These are phyloP conservation scores for Phyllotis vaccarum DNA, from an alignment of 2,797 vertebrate genomes.

Conservation along the genomic window DNA sequence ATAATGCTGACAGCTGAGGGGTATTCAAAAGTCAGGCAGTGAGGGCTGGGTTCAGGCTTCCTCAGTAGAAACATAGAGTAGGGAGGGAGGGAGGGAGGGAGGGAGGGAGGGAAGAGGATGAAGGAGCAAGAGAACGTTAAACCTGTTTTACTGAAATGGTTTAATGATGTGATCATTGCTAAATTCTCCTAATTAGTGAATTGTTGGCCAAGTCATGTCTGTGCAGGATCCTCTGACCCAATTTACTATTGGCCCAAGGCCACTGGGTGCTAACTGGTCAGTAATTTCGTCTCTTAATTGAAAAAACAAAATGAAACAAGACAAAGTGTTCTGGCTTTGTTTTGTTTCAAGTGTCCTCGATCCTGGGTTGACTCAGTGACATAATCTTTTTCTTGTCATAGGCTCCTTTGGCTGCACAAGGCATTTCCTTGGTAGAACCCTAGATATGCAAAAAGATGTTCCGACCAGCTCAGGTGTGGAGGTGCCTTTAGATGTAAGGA, in stretches of 20 bases:
- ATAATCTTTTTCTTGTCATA: not conserved
- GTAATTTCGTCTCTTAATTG: constrained; percentile 49
- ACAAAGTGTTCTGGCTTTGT: not conserved
- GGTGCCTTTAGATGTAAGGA: not conserved
- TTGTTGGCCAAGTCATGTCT: constrained; percentile 73
- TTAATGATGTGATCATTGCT: constrained; percentile 68
- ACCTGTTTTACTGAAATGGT: constrained; percentile 76
- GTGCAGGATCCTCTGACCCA: constrained; percentile 75
- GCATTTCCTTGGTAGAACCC: not conserved
- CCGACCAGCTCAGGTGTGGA: not conserved
- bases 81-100: not conserved
- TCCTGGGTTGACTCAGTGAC: not conserved
- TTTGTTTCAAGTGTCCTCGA: constrained; percentile 14
- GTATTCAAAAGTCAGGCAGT: not conserved
- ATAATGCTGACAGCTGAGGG: not conserved
- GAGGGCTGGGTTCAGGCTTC: not conserved
- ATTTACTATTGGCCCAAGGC: constrained; percentile 67
- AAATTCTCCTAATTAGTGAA: constrained; percentile 73
- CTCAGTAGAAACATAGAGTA: not conserved
- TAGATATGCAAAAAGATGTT: not conserved
- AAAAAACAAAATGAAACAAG: constrained; percentile 41
- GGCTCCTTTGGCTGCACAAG: not conserved
- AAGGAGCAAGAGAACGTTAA: not conserved
- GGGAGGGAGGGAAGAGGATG: too few species aligned
- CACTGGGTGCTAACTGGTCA: constrained; percentile 65